These are phyloP conservation scores for Mesembrinibis cayennensis DNA, from an alignment of 2,113 vertebrate species.

Conservation along the genomic window DNA sequence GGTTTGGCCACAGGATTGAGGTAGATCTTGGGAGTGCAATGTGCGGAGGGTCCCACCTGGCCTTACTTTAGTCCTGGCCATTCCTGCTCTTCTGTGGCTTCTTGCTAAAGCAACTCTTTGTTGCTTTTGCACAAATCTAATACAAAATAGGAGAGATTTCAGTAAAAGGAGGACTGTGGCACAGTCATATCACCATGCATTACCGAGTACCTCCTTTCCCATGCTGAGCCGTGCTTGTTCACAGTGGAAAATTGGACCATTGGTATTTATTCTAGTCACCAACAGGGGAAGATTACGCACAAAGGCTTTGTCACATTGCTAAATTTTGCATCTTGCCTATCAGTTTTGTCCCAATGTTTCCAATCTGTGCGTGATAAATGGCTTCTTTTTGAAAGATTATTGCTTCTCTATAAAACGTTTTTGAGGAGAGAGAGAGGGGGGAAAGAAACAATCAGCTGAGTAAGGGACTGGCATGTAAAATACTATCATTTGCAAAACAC, in stretches of 20 bases:
- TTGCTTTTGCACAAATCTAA: neutral
- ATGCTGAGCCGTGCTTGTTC: neutral
- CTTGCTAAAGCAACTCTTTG: neutral
- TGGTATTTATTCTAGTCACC: neutral
- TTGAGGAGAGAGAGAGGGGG: neutral
- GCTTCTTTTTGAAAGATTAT: constrained; percentile 38
- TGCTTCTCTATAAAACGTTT: constrained; percentile 32
- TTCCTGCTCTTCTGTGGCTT: neutral
- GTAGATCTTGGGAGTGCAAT: neutral
- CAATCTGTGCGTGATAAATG: constrained; percentile 1
- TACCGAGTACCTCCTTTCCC: neutral
- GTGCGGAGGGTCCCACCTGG: neutral
- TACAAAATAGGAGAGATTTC: neutral
- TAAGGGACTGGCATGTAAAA: constrained; percentile 57
- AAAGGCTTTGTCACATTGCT: neutral
- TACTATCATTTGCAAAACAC: constrained; percentile 47
- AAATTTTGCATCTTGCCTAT: constrained; percentile 5
- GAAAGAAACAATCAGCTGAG: constrained; percentile 9
- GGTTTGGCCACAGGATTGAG: neutral
- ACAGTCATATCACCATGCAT: neutral
- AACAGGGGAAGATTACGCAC: neutral
- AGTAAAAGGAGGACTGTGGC: neutral
- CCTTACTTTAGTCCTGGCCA: neutral
- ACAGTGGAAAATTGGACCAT: neutral
- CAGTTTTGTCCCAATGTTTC: neutral